A percentile compares a stretch with the other conserved stretches of the same genome.
These are phyloP conservation scores for Drymodes brunneopygia DNA, from an alignment of 2,113 vertebrate genomes.

Conservation along the genomic window DNA sequence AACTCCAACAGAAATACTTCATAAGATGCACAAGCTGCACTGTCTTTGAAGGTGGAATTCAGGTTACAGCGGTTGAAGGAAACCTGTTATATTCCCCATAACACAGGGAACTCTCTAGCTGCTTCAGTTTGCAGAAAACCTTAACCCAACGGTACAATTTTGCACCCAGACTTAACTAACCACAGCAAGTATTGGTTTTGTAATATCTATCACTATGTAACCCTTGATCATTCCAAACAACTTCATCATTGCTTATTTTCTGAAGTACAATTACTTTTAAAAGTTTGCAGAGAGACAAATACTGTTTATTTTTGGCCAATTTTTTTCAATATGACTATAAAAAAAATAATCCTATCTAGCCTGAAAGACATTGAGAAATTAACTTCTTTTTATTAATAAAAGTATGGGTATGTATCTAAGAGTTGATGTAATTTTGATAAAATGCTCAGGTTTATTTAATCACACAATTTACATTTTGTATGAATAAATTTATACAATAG, in stretches of 20 bases:
- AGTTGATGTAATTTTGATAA: neutral
- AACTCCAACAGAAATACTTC: neutral
- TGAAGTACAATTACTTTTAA: neutral
- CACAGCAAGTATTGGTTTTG: neutral
- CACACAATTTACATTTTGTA: constrained; percentile 7
- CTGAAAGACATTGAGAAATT: neutral
- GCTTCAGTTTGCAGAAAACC: neutral
- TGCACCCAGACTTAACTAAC: neutral
- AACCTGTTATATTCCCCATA: neutral
- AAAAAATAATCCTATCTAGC: neutral
- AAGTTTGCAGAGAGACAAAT: neutral
- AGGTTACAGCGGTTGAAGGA: neutral
- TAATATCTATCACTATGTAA: neutral
- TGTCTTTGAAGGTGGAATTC: neutral
- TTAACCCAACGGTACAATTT: neutral
- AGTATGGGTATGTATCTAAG: neutral
- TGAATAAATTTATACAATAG: neutral
- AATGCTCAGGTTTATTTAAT: neutral
- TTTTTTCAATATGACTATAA: neutral
- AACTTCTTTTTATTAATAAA: neutral
- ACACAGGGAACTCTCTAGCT: neutral
- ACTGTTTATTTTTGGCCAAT: neutral
- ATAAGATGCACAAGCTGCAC: neutral
- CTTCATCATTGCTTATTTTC: neutral
- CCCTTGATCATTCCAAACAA: neutral